These are phyloP conservation scores for Acanthiza pusilla DNA, from an alignment of 2,797 vertebrate species.

Conservation along the genomic window DNA sequence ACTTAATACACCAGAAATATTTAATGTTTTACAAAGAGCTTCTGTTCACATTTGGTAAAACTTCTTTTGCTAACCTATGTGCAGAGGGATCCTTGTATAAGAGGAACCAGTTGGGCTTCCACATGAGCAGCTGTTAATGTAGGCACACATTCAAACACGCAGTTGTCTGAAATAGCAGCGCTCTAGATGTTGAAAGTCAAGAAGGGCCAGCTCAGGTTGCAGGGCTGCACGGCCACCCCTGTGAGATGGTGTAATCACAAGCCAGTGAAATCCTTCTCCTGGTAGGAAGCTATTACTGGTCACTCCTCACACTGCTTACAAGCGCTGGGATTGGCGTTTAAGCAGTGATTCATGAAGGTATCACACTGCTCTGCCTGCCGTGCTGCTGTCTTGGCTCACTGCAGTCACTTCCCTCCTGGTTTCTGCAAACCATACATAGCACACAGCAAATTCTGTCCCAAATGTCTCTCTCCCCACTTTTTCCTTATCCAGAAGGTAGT, in stretches of 20 bases:
- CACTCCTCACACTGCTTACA: background rate
- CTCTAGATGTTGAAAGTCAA: conserved; percentile 8
- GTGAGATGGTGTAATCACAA: background rate
- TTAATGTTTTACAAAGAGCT: background rate
- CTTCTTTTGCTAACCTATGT: background rate
- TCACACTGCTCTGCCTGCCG: background rate
- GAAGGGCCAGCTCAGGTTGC: conserved; percentile 53
- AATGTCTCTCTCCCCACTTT: background rate
- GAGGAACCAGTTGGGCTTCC: background rate
- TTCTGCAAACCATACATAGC: background rate
- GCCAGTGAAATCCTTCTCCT: conserved; percentile 21
- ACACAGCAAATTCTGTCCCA: background rate
- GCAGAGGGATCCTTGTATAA: background rate
- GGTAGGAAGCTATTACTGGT: background rate
- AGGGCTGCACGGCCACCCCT: background rate
- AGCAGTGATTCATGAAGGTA: conserved; percentile 16
- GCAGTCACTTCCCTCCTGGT: background rate
- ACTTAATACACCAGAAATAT: background rate
- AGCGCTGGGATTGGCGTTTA: background rate
- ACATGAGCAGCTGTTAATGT: conserved; percentile 38
- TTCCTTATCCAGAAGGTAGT: background rate
- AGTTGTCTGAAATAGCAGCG: conserved; percentile 43
- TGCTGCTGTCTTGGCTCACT: background rate
- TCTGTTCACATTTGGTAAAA: background rate
- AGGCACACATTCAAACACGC: conserved; percentile 41